Evolutionary conservation across 1,140 invertebrate species (phyloP), one percentile per base, ranked within the genome.

Genomic region (Penaeus japonicus): DNA sequence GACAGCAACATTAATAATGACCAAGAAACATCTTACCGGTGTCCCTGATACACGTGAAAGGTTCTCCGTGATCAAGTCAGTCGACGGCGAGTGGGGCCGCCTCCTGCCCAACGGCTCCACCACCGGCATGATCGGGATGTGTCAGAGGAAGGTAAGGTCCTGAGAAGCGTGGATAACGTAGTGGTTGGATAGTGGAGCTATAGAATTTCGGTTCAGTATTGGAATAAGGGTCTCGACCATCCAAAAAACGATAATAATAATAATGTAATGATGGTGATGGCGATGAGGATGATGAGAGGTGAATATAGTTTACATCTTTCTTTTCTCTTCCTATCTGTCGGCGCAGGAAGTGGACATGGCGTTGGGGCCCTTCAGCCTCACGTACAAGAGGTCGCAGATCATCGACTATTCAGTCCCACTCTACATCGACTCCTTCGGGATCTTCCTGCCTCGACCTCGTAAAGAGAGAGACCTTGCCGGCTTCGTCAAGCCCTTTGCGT

Each of bases 51-150:
- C 47, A 47, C 47, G 47, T 12, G 47, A 27, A 59, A 88, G 86
- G 80, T 88, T 75, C 65, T 55, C 39, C 0, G 47, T 88, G 80
- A 20, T 82, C 5, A 53, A 35, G 22, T 32, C 86, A 15, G 24
- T 39, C 1, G 86, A 88, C 27, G 54, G 79, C 1, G 86, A 88
- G 32, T 88, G 86, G 86, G 86, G 86, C 10, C 86, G 86, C 20
- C 1, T 82, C 22, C 20, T 88, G 39, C 79, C 86, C 27, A 88
- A 88, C 22, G 86, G 86, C 0, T 88, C 86, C 24, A 75, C 65
- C 30, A 82, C 86, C 0, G 86, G 86, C 2, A 88, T 88, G 86
- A 77, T 88, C 24, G 86, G 86, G 10, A 88, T 88, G 86, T 77
- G 70, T 39, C 86, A 88, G 30, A 20, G 86, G 2, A 18, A 77